Conservation (phyloP, 2,113 vertebrate species). For the Aspiorhynchus laticeps region DNA sequence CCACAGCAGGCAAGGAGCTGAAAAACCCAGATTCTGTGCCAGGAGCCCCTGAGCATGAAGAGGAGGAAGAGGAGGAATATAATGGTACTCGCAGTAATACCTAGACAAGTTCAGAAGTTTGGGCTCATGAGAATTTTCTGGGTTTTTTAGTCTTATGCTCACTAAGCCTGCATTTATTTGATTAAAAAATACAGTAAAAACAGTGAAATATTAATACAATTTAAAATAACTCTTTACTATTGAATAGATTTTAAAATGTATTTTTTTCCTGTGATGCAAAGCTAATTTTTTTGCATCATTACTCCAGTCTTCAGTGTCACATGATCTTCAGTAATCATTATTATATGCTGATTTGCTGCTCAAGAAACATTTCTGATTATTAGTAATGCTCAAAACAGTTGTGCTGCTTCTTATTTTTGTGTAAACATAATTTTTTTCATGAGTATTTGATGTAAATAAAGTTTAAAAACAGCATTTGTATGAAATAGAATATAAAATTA, state of each 20-base stretch:
- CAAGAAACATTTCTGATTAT: neutral
- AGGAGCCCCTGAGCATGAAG: slow-evolving; percentile 68
- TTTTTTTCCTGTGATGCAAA: neutral
- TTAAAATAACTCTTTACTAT: neutral
- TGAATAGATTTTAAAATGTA: neutral
- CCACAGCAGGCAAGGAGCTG: slow-evolving; percentile 56
- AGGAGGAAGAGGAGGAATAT: slow-evolving; percentile 85
- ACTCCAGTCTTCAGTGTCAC: no score
- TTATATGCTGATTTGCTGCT: neutral
- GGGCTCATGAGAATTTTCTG: neutral
- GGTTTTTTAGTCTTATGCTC: neutral
- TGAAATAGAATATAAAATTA: no score
- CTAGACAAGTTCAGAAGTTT: neutral
- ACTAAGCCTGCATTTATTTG: neutral
- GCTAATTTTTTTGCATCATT: neutral
- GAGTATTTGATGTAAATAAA: neutral
- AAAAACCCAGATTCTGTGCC: slow-evolving; percentile 65
- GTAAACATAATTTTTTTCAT: neutral
- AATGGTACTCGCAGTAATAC: slow-evolving; percentile 70
- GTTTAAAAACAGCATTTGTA: neutral
- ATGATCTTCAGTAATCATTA: no score
- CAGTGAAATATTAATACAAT: neutral
- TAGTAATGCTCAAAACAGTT: neutral
- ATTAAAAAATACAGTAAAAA: neutral
- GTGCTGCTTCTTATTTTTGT: neutral